Evolutionary conservation across 1,140 invertebrate genomes (phyloP), one percentile per base, ranked within the genome.

Genomic region (Drosophila tropicalis): DNA sequence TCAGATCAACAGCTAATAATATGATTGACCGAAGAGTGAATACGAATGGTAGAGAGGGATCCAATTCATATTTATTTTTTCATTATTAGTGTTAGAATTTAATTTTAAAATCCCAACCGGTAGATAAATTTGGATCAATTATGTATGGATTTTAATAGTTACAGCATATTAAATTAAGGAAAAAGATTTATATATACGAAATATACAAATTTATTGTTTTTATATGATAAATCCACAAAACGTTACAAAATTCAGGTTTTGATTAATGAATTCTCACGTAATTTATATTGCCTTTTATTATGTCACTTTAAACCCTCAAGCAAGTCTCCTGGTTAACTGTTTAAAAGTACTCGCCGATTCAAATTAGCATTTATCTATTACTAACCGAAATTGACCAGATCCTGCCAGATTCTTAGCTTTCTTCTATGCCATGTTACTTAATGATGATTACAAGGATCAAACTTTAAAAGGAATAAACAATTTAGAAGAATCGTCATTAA

Each of bases 351-450:
- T 51, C 3, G 3, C 44, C 6, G 44, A 51, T 51, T 3, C 12
- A 10, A 22, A 58, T 29, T 34, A 61, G 44, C 41, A 47, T 40
- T 51, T 39, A 39, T 39, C 12, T 13, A 51, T 15, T 51, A 51
- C 44, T 51, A 54, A 56, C 25, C 4, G 29, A 70, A 39, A 44
- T 55, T 57, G 73, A 22, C 73, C 55, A 61, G 22, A 39, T 72
- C 60, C 73, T 76, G 74, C 70, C 73, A 55, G n/a, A 55, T n/a
- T 67, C 12, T 32, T 65, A 54, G 47, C n/a, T 57, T 34, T n/a
- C 36, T 29, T 29, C 32, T 58, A 58, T 58, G 56, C 56, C 32
- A 58, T 58, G 56, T 58, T 58, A 51, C 17, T 39, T 58, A 36
- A 58, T 58, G 34, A 58, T 58, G 56, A 51, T 51, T 22, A 22